Percentiles rank a stretch among this genome's conserved stretches.
Conservation (phyloP, 1,140 invertebrate genomes). For the Drosophila parabipectinata region DNA sequence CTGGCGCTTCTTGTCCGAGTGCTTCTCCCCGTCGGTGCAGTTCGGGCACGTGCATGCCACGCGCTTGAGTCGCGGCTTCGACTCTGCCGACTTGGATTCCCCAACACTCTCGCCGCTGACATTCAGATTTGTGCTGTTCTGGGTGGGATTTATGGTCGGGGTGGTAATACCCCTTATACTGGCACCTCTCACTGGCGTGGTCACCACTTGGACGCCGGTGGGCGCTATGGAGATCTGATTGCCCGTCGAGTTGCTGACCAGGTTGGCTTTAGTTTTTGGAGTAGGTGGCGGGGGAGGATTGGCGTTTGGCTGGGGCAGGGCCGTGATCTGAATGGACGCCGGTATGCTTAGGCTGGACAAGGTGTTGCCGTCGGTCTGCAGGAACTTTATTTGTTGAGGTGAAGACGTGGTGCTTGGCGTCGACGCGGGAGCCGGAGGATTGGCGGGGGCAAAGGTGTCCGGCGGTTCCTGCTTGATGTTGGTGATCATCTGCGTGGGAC, state of each 20-base stretch:
- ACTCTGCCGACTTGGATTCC: slow-evolving; percentile 29
- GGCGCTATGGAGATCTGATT: slow-evolving; percentile 48
- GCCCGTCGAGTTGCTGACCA: slow-evolving; percentile 18
- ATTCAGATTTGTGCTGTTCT: slow-evolving; percentile 52
- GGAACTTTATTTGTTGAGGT: slow-evolving; percentile 64
- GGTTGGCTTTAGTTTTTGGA: slow-evolving; percentile 21
- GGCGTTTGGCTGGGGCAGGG: slow-evolving; percentile 53
- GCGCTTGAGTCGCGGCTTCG: slow-evolving; percentile 88
- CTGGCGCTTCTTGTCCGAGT: slow-evolving; percentile 90
- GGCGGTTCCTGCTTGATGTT: slow-evolving; percentile 81
- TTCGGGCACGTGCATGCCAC: slow-evolving; percentile 99
- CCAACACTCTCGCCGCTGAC: slow-evolving; percentile 28
- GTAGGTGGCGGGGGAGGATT: slow-evolving; percentile 1
- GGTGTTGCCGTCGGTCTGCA: slow-evolving; percentile 60
- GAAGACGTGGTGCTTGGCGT: slow-evolving; percentile 21
- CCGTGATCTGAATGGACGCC: slow-evolving; percentile 78
- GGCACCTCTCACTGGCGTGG: slow-evolving; percentile 27
- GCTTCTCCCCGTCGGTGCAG: slow-evolving; percentile 94
- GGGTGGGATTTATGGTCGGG: slow-evolving; percentile 47
- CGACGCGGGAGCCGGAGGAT: slow-evolving; percentile 28
- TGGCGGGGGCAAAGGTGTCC: slow-evolving; percentile 52
- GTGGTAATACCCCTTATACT: slow-evolving; percentile 14
- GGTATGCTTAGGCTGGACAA: slow-evolving; percentile 60
- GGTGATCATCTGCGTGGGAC: slow-evolving; percentile 74
- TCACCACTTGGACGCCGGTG: slow-evolving; percentile 43